Percentiles rank a stretch among this genome's conserved stretches.
Evolutionary conservation across 2,888 invertebrate species (phyloP).

Genomic region (Oscheius onirici): DNA sequence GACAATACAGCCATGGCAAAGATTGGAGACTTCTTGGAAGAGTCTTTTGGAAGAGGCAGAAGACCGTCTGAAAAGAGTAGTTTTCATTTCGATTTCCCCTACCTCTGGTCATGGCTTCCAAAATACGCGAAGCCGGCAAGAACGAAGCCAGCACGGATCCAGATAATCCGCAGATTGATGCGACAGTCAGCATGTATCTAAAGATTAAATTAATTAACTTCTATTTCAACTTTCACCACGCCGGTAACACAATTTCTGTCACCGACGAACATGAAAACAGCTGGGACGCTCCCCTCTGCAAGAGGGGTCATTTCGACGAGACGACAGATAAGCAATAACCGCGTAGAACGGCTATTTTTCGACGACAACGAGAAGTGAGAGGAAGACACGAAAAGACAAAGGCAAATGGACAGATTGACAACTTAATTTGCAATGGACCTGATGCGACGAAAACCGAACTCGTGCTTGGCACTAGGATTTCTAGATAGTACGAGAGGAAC

Average conservation of each 20-base stretch:
- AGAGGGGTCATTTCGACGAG: too few relatives aligned
- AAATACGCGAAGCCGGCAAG: constrained; percentile 48
- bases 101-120: constrained; percentile 45
- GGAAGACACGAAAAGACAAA: constrained; percentile 12
- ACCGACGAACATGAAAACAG: not conserved
- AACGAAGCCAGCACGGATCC: constrained; percentile 48
- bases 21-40: constrained; percentile 39
- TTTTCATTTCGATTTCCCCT: not conserved
- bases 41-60: constrained; percentile 45
- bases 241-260: not conserved
- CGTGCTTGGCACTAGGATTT: constrained; percentile 41
- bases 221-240: not conserved
- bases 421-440: constrained; percentile 51
- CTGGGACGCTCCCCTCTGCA: too few relatives aligned
- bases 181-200: constrained; percentile 56
- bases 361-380: not conserved
- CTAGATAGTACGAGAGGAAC: not conserved
- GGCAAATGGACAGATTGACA: constrained; percentile 2
- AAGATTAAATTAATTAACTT: not conserved
- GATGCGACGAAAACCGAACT: constrained; percentile 51
- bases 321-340: too few relatives aligned
- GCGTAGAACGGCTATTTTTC: not conserved
- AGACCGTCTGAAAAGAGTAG: constrained; percentile 41
- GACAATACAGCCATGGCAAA: constrained; percentile 42
- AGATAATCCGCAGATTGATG: constrained; percentile 55